These are phyloP conservation scores for Leptopterna dolabrata DNA, from an alignment of 2,888 invertebrate species.

Conservation along the genomic window DNA sequence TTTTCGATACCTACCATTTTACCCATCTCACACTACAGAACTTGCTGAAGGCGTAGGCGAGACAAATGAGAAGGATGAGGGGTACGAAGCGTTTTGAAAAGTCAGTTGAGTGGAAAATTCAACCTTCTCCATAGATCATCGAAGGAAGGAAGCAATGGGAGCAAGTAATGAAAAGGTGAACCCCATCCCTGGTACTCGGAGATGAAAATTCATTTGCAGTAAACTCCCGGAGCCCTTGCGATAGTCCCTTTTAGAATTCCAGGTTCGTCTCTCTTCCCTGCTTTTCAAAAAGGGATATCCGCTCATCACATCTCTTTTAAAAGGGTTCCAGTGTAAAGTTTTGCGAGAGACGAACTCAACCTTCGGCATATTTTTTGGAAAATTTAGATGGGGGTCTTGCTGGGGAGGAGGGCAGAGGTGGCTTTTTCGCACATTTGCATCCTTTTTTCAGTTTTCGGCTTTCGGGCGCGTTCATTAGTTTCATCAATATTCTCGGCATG, in stretches of 20 bases:
- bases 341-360: not conserved
- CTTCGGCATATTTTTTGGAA: conserved; percentile 7
- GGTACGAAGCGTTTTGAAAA: conserved; percentile 14
- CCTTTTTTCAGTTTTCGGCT: conserved; percentile 13
- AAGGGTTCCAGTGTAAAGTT: conserved; percentile 14
- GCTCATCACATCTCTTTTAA: conserved; percentile 42
- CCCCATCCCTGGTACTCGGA: not conserved
- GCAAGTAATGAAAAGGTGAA: not conserved
- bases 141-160: conserved; percentile 35
- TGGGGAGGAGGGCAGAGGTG: not conserved
- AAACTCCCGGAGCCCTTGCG: conserved; percentile 28
- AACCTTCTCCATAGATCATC: conserved; percentile 30
- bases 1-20: too few species aligned
- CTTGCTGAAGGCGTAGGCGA: not conserved
- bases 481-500: conserved; percentile 43
- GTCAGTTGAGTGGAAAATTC: conserved; percentile 39
- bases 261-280: conserved; percentile 38
- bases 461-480: conserved; percentile 35
- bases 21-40: too few species aligned
- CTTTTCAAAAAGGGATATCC: conserved; percentile 46
- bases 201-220: conserved; percentile 43
- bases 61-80: not conserved
- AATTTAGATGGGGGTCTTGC: conserved; percentile 4
- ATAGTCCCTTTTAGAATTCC: conserved; percentile 28
- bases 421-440: conserved; percentile 49